Conservation (phyloP, 2,888 invertebrate genomes). For the Alloplasta piceator region DNA sequence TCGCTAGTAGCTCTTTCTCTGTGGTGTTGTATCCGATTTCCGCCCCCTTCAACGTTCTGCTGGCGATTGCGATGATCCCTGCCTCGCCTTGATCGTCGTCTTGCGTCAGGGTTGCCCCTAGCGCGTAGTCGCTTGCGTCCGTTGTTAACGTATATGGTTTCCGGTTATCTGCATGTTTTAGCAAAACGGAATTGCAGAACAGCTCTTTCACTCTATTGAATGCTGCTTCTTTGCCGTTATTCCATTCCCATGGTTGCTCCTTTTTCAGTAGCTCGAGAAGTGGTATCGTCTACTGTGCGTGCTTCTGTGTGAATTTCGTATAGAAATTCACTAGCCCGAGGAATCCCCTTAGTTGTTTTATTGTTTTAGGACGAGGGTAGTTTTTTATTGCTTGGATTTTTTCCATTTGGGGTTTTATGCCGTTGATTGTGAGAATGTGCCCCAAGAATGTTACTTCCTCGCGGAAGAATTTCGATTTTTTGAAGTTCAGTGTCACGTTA, state of each 20-base stretch:
- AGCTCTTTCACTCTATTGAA: not conserved
- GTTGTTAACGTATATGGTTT: not conserved
- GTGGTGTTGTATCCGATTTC: no score
- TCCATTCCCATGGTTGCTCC: no score
- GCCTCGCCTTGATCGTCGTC: not conserved
- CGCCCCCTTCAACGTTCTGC: not conserved
- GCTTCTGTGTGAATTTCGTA: not conserved
- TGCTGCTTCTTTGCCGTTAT: not conserved
- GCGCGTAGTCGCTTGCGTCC: constrained; percentile 3
- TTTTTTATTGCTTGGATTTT: constrained; percentile 64
- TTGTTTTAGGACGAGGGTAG: constrained; percentile 59
- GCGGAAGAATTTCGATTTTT: constrained; percentile 68
- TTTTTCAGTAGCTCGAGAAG: no score
- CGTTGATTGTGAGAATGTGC: constrained; percentile 63
- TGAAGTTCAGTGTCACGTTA: constrained; percentile 64
- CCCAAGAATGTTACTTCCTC: constrained; percentile 68
- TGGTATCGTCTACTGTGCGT: not conserved
- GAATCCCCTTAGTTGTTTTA: no score
- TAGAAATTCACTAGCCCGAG: no score
- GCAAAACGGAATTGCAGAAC: not conserved
- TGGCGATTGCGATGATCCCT: not conserved
- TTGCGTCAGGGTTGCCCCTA: not conserved
- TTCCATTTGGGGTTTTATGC: constrained; percentile 65
- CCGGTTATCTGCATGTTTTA: not conserved
- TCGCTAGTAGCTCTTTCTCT: no score